Percentiles rank a stretch among this genome's conserved stretches.
phyloP scores from a whole-genome alignment of 2,888 invertebrate species.

The Rhamnusium bicolor region DNA sequence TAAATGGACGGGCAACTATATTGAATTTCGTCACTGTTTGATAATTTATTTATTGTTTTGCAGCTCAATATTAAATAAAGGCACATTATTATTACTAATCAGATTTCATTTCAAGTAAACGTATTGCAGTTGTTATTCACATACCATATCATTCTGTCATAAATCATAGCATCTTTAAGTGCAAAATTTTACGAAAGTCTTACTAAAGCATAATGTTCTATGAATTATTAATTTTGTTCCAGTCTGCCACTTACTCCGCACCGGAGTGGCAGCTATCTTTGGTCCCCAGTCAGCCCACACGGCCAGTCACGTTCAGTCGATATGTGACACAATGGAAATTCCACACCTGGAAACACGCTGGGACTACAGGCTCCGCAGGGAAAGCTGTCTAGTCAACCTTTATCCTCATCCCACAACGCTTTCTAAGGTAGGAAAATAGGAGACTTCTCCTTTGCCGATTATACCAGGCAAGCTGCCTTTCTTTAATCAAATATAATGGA shows the following conservation, averaged over 20 bases:
- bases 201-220: constrained; percentile 33
- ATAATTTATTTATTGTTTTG: no score
- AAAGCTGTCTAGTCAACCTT: constrained; percentile 93
- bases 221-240: constrained; percentile 63
- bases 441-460: constrained; percentile 10
- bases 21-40: no score
- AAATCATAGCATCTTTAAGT: constrained; percentile 1
- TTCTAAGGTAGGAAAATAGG: constrained; percentile 78
- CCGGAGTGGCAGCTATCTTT: constrained; percentile 94
- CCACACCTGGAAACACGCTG: constrained; percentile 96
- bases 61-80: no score
- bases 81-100: no score
- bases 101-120: background rate
- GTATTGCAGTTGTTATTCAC: background rate
- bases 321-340: constrained; percentile 96
- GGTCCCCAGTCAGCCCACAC: constrained; percentile 94
- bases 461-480: background rate
- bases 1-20: no score
- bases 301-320: constrained; percentile 94
- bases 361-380: constrained; percentile 89
- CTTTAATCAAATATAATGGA: constrained; percentile 18
- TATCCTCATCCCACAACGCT: constrained; percentile 93
- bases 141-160: background rate
- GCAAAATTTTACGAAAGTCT: background rate
- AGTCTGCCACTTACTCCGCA: constrained; percentile 91